Evolutionary conservation across 2,797 vertebrate species (phyloP).

Genomic region (Acomys russatus): DNA sequence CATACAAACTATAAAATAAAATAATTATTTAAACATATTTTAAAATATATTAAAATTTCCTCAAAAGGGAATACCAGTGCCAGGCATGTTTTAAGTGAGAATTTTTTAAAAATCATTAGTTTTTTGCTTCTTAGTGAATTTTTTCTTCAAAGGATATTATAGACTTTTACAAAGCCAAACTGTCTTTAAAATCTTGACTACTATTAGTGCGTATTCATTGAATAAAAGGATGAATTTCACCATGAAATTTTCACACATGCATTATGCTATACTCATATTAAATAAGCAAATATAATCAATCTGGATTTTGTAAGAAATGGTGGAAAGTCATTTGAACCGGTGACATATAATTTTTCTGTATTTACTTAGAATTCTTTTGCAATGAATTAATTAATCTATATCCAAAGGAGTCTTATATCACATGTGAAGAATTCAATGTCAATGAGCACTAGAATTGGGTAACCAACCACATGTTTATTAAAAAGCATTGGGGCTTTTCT

Average conservation of each 20-base stretch:
- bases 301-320: neutral
- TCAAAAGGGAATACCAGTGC: neutral
- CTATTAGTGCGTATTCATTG: neutral
- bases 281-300: neutral
- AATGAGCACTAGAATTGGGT: neutral
- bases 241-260: too few relatives aligned
- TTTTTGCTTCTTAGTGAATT: neutral
- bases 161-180: neutral
- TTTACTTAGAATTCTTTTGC: constrained; percentile 12
- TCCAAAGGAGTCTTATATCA: neutral
- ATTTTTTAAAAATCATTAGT: neutral
- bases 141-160: neutral
- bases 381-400: neutral
- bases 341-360: neutral
- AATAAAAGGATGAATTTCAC: neutral
- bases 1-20: neutral
- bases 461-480: neutral
- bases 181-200: neutral
- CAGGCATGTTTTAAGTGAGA: neutral
- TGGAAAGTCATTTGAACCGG: neutral
- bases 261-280: neutral
- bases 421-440: neutral
- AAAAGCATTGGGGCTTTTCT: neutral
- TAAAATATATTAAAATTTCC: neutral
- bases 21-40: neutral